These are phyloP conservation scores for Chymomyza procnemis DNA, from an alignment of 2,888 invertebrate species.

Conservation along the genomic window DNA sequence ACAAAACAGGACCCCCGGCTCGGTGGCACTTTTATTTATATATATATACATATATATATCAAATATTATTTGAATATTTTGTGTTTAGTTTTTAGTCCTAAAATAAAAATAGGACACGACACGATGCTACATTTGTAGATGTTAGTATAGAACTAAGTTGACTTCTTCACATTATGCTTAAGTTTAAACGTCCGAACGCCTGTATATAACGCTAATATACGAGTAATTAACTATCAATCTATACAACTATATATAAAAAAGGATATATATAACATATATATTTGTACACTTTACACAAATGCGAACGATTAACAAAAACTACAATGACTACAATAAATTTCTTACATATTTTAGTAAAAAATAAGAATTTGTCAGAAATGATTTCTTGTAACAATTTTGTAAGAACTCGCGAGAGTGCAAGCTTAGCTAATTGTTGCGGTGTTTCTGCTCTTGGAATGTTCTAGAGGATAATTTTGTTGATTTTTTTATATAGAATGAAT, in stretches of 20 bases:
- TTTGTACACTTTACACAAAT: conserved; percentile 56
- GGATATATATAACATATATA: conserved; percentile 7
- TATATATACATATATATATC: no score
- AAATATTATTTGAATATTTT: conserved; percentile 24
- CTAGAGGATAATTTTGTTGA: no score
- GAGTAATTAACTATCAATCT: conserved; percentile 44
- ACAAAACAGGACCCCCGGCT: not conserved
- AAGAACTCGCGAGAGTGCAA: no score
- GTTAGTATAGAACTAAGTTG: conserved; percentile 49
- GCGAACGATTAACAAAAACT: conserved; percentile 26
- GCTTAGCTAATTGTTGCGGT: no score
- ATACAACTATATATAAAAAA: conserved; percentile 27
- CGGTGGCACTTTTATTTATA: not conserved
- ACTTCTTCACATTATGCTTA: conserved; percentile 34
- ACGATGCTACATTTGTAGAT: conserved; percentile 64
- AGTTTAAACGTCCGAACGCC: conserved; percentile 1
- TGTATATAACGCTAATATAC: conserved; percentile 32
- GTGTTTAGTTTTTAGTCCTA: conserved; percentile 46
- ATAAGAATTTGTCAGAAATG: not conserved
- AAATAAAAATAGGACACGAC: conserved; percentile 45
- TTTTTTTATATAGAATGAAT: no score
- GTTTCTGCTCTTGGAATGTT: no score
- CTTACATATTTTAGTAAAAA: conserved; percentile 46
- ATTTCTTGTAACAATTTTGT: no score
- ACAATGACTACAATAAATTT: conserved; percentile 46